phyloP scores from a whole-genome alignment of 2,888 invertebrate genomes.

The Hypomecis punctinalis region DNA sequence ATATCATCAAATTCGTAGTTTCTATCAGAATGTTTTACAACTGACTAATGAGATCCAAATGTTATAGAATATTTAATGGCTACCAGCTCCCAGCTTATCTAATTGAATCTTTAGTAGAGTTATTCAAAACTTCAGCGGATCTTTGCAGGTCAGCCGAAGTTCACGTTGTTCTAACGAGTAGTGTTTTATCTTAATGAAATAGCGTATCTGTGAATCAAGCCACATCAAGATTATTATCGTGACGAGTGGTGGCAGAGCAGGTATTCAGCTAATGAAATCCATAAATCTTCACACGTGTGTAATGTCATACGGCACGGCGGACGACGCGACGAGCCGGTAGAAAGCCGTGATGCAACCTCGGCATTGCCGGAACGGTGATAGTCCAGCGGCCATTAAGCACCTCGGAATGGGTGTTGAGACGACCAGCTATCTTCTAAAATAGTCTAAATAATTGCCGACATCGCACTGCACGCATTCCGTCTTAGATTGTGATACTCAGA shows the following conservation, averaged over 20 bases:
- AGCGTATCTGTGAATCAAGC: conserved; percentile 46
- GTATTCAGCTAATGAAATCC: conserved; percentile 61
- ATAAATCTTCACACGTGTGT: conserved; percentile 57
- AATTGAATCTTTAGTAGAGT: conserved; percentile 30
- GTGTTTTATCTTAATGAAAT: conserved; percentile 50
- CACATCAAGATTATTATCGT: conserved; percentile 53
- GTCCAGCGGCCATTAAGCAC: conserved; percentile 45
- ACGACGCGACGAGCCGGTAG: conserved; percentile 49
- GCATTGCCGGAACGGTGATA: conserved; percentile 51
- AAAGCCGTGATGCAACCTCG: conserved; percentile 68
- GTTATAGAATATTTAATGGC: conserved; percentile 17
- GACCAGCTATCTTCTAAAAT: conserved; percentile 39
- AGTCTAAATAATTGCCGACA: conserved; percentile 38
- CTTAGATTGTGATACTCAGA: conserved; percentile 17
- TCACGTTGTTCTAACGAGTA: conserved; percentile 44
- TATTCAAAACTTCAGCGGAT: conserved; percentile 25
- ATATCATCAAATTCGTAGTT: conserved; percentile 16
- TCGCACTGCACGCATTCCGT: conserved; percentile 30
- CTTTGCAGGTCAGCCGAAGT: conserved; percentile 33
- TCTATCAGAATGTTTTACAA: conserved; percentile 21
- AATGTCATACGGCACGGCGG: conserved; percentile 33
- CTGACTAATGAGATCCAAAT: conserved; percentile 27
- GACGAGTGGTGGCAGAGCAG: conserved; percentile 46
- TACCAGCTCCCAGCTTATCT: conserved; percentile 24
- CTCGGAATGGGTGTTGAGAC: conserved; percentile 41